Percentiles rank a stretch among this genome's conserved stretches.
phyloP scores from a whole-genome alignment of 2,888 invertebrate genomes.

The Lepidonotus clava region DNA sequence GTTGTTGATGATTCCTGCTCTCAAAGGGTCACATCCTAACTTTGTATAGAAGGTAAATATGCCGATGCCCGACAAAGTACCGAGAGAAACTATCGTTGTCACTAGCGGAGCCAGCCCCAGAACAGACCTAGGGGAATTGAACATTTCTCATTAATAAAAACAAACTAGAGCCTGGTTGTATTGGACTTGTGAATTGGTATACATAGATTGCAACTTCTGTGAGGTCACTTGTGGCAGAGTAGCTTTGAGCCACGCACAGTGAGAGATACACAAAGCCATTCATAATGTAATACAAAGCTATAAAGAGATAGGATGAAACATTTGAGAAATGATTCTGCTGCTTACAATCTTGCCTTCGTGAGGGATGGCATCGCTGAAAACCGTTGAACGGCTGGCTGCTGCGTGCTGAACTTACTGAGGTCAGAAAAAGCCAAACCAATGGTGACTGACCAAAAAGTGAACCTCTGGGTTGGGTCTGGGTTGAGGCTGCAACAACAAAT shows the following conservation, averaged over 20 bases:
- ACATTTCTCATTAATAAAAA: no score
- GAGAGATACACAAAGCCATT: no score
- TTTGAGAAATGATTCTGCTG: no score
- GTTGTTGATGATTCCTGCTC: constrained; percentile 9
- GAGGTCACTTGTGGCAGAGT: no score
- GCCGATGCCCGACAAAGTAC: not conserved
- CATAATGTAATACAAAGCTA: no score
- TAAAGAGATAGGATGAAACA: no score
- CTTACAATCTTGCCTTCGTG: constrained; percentile 14
- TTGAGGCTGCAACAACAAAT: not conserved
- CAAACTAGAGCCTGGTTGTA: no score
- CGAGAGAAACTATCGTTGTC: not conserved
- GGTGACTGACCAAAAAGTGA: not conserved
- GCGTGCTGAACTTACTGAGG: not conserved
- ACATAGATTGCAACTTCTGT: no score
- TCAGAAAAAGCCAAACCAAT: not conserved
- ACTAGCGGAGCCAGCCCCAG: not conserved
- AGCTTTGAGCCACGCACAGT: no score
- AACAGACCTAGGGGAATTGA: no score
- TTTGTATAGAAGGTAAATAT: constrained; percentile 17
- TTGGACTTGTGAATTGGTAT: no score
- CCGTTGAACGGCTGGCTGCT: constrained; percentile 31
- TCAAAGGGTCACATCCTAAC: constrained; percentile 9
- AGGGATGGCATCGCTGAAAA: not conserved
- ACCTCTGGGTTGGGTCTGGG: not conserved